A percentile compares a stretch with the other conserved stretches of the same genome.
phyloP scores from a whole-genome alignment of 2,888 invertebrate species.

The Eupeodes luniger region DNA sequence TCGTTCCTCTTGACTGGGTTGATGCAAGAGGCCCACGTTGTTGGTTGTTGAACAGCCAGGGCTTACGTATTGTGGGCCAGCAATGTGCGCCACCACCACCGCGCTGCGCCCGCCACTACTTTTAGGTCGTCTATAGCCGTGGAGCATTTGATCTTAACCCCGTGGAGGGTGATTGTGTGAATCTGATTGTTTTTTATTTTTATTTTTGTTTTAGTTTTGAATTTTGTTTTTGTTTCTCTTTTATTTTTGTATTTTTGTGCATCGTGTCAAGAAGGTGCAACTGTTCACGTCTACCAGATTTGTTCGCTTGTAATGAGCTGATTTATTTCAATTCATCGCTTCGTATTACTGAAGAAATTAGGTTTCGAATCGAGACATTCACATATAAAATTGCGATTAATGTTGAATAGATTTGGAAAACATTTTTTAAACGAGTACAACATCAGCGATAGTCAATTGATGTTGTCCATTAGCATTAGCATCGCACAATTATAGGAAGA shows the following conservation, averaged over 20 bases:
- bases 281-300: conserved; percentile 75
- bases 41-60: background rate
- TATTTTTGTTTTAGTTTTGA: conserved; percentile 4
- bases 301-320: conserved; percentile 76
- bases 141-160: conserved; percentile 76
- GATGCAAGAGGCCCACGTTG: conserved; percentile 35
- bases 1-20: conserved; percentile 43
- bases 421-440: background rate
- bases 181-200: conserved; percentile 70
- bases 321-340: conserved; percentile 72
- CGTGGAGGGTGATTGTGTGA: conserved; percentile 74
- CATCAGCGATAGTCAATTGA: background rate
- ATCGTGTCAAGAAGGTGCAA: conserved; percentile 75
- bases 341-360: conserved; percentile 60
- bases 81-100: conserved; percentile 44
- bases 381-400: conserved; percentile 17
- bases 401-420: conserved; percentile 14
- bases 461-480: conserved; percentile 3
- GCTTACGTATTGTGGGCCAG: conserved; percentile 60
- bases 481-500: background rate
- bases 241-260: conserved; percentile 40
- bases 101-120: background rate
- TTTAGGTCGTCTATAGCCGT: conserved; percentile 47
- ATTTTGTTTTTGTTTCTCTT: conserved; percentile 28
- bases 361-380: conserved; percentile 44